Percentiles rank a stretch among this genome's conserved stretches.
Evolutionary conservation across 2,113 vertebrate species (phyloP).

Genomic region (Myotis brandtii): DNA sequence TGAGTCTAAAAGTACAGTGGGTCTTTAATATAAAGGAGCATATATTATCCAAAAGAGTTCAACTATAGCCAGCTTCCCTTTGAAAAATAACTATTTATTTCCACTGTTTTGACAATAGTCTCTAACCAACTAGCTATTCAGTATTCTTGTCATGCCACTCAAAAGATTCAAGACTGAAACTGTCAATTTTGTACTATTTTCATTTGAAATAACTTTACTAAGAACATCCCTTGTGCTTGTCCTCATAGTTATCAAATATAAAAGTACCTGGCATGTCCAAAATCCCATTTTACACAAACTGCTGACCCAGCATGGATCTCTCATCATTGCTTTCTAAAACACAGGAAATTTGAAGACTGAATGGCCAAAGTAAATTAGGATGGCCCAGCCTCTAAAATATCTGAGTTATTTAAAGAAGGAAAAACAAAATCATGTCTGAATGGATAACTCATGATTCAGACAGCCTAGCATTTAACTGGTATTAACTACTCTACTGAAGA

Average conservation of each 20-base stretch:
- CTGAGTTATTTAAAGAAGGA: conserved; percentile 62
- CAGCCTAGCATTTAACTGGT: conserved; percentile 68
- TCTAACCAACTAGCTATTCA: background rate
- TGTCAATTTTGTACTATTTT: conserved; percentile 42
- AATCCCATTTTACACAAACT: conserved; percentile 53
- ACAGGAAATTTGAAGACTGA: conserved; percentile 59
- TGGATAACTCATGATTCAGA: conserved; percentile 71
- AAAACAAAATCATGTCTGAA: conserved; percentile 71
- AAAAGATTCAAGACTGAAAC: conserved; percentile 56
- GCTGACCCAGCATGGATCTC: conserved; percentile 41
- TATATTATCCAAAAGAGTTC: background rate
- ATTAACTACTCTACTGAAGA: conserved; percentile 76
- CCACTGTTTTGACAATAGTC: background rate
- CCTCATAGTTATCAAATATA: conserved; percentile 31
- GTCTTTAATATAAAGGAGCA: background rate
- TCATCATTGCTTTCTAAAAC: conserved; percentile 66
- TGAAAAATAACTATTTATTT: conserved; percentile 14
- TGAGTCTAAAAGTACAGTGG: background rate
- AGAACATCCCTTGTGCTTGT: conserved; percentile 8
- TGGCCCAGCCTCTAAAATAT: conserved; percentile 39
- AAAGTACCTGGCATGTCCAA: conserved; percentile 34
- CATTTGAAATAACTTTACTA: conserved; percentile 54
- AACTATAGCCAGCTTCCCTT: background rate
- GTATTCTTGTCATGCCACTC: conserved; percentile 28
- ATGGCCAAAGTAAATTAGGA: conserved; percentile 49